Percentiles rank a stretch among this genome's conserved stretches.
These are phyloP conservation scores for Neotoxoptera formosana DNA, from an alignment of 1,140 invertebrate genomes.

Conservation along the genomic window DNA sequence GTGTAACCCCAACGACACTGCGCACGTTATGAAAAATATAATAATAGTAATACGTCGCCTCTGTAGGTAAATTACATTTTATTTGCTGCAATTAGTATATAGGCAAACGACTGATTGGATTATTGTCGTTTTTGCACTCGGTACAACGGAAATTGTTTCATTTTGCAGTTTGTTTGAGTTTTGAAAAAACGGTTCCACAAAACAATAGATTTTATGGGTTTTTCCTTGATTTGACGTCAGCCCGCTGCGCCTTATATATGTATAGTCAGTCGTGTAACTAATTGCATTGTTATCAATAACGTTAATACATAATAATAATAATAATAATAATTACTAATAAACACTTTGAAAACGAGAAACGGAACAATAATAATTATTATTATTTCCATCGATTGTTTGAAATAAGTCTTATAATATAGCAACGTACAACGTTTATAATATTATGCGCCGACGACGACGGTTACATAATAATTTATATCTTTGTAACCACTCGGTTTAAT, in stretches of 20 bases:
- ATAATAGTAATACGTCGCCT: too few species aligned
- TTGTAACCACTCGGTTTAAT: neutral
- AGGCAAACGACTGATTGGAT: neutral
- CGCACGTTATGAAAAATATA: too few species aligned
- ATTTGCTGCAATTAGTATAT: too few species aligned
- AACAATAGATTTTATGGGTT: neutral
- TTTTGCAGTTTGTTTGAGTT: neutral
- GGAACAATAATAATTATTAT: neutral
- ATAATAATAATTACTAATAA: neutral
- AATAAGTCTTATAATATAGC: too few species aligned
- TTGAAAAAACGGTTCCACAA: neutral
- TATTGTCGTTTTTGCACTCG: neutral
- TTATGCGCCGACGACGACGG: neutral
- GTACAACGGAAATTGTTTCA: neutral
- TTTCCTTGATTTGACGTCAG: neutral
- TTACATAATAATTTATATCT: neutral
- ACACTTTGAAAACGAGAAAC: neutral
- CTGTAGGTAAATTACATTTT: too few species aligned
- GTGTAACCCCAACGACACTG: too few species aligned
- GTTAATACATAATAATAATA: conserved; percentile 7
- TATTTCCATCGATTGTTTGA: neutral
- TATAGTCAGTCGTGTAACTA: neutral
- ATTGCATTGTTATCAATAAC: neutral
- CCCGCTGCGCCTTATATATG: neutral
- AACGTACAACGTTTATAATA: neutral